A percentile compares a stretch with the other conserved stretches of the same genome.
Conservation (phyloP, 1,140 invertebrate genomes). For the Apocrypta bakeri region DNA sequence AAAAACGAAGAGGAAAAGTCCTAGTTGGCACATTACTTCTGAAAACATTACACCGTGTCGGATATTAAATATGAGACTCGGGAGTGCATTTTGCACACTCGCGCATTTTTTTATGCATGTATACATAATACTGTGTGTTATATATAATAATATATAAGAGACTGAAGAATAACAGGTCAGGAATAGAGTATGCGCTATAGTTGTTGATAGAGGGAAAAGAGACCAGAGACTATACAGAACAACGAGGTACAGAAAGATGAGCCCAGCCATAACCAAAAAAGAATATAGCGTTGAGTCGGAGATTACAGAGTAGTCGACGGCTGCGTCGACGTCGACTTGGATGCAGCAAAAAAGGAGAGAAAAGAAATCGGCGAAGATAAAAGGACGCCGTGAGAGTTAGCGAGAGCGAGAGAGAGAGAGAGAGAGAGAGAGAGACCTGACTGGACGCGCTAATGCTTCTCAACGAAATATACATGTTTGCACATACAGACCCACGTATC, state of each 20-base stretch:
- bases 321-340: background rate
- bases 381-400: background rate
- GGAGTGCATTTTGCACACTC: conserved; percentile 19
- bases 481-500: background rate
- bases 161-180: background rate
- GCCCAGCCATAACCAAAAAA: conserved; percentile 11
- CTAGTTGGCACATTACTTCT: conserved; percentile 9
- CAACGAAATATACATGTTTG: background rate
- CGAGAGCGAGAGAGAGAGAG: background rate
- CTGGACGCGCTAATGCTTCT: conserved; percentile 41
- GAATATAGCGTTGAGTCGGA: conserved; percentile 23
- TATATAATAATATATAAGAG: background rate
- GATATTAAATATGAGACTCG: conserved; percentile 39
- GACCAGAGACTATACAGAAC: conserved; percentile 13
- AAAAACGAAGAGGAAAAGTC: conserved; percentile 21
- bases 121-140: too few species aligned
- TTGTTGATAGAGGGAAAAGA: background rate
- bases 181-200: background rate
- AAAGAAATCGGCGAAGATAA: background rate
- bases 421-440: background rate
- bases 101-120: background rate
- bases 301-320: conserved; percentile 39
- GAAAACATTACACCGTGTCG: conserved; percentile 14
- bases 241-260: background rate
- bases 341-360: background rate